phyloP scores from a whole-genome alignment of 2,113 vertebrate species.

The Chamaea fasciata region DNA sequence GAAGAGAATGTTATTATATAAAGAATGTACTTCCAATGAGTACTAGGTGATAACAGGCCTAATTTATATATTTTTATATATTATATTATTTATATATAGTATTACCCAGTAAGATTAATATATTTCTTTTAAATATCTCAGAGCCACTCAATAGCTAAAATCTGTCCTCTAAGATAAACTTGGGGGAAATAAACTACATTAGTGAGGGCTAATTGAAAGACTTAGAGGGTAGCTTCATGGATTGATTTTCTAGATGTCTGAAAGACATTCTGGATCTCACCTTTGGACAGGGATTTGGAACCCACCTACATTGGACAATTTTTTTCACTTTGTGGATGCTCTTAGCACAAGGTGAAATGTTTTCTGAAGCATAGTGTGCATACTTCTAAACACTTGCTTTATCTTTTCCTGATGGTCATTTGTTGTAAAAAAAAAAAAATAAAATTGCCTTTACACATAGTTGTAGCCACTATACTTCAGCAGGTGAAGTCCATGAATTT shows the following conservation, averaged over 20 bases:
- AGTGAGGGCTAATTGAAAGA: background rate
- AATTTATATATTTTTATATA: too few relatives aligned
- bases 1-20: background rate
- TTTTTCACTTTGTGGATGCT: background rate
- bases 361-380: background rate
- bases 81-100: background rate
- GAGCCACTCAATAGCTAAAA: background rate
- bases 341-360: background rate
- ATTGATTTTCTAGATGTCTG: background rate
- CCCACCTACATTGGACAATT: fast-evolving
- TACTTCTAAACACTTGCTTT: background rate
- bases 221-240: background rate
- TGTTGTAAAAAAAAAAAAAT: background rate
- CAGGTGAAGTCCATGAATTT: background rate
- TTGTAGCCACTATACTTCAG: background rate
- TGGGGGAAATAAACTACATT: background rate
- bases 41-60: background rate
- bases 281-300: background rate
- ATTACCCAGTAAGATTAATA: background rate
- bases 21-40: background rate
- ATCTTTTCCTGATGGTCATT: background rate
- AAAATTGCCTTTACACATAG: background rate
- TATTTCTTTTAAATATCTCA: background rate
- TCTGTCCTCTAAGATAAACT: background rate
- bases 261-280: background rate